phyloP scores from a whole-genome alignment of 1,140 invertebrate species.

The Hetaerina americana region DNA sequence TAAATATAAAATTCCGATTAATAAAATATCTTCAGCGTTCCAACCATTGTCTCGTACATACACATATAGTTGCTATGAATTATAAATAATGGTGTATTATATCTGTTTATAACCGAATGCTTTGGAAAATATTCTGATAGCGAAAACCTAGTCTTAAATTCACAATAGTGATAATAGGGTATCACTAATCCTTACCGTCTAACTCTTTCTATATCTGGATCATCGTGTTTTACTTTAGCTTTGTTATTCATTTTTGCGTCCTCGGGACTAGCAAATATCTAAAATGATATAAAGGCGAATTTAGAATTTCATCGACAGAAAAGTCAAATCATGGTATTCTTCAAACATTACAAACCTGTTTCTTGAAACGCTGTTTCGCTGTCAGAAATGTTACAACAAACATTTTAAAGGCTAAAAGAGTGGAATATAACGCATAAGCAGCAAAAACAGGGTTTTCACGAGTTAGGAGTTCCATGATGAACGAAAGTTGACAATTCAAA shows the following conservation, averaged over 20 bases:
- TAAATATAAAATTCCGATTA: too few species aligned
- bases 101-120: too few species aligned
- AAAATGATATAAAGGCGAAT: conserved; percentile 7
- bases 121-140: too few species aligned
- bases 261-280: conserved; percentile 34
- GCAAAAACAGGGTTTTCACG: conserved; percentile 9
- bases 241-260: conserved; percentile 22
- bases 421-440: conserved; percentile 18
- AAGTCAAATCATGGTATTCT: not conserved
- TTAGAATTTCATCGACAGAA: not conserved
- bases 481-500: too few species aligned
- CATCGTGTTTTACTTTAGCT: conserved; percentile 23
- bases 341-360: conserved; percentile 16
- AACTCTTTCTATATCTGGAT: conserved; percentile 28
- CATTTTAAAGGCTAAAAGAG: conserved; percentile 24
- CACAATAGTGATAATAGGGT: too few species aligned
- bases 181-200: conserved; percentile 22
- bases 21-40: too few species aligned
- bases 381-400: conserved; percentile 22
- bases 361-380: conserved; percentile 17
- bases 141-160: too few species aligned
- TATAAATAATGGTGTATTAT: too few species aligned
- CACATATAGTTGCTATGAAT: too few species aligned
- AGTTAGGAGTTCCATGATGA: not conserved
- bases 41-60: too few species aligned